Percentiles rank a stretch among this genome's conserved stretches.
Conservation (phyloP, 2,888 invertebrate genomes). For the Gryllus longicercus region DNA sequence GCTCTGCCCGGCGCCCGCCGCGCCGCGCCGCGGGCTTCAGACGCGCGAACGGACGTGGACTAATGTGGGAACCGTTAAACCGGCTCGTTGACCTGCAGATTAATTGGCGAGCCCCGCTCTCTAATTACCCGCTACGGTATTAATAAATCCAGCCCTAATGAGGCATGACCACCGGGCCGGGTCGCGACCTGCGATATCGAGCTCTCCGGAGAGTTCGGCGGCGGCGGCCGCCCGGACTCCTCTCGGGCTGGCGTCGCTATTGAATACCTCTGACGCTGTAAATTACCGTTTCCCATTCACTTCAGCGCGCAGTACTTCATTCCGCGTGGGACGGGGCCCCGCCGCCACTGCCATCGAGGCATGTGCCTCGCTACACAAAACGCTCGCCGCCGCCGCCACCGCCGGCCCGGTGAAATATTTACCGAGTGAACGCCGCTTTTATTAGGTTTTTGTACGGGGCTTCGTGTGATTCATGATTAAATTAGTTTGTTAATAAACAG, state of each 20-base stretch:
- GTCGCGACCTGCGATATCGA: conserved; percentile 17
- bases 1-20: neutral
- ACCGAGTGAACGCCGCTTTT: too few relatives aligned
- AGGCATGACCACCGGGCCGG: conserved; percentile 17
- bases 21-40: neutral
- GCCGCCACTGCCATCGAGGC: too few relatives aligned
- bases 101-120: conserved; percentile 7
- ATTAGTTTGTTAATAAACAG: too few relatives aligned
- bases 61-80: conserved; percentile 17
- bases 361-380: too few relatives aligned
- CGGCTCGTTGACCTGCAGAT: conserved; percentile 17
- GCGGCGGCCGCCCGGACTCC: neutral
- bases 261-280: conserved; percentile 6
- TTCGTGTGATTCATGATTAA: too few relatives aligned
- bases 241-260: neutral
- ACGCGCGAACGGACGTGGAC: neutral
- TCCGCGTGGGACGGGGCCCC: neutral
- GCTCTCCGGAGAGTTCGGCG: neutral
- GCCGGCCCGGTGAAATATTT: too few relatives aligned
- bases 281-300: conserved; percentile 6
- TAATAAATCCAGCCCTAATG: conserved; percentile 17
- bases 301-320: neutral
- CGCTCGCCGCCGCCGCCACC: too few relatives aligned
- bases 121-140: conserved; percentile 17
- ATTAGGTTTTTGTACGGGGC: too few relatives aligned